phyloP scores from a whole-genome alignment of 2,797 vertebrate species.

The Sebastes iracundus region DNA sequence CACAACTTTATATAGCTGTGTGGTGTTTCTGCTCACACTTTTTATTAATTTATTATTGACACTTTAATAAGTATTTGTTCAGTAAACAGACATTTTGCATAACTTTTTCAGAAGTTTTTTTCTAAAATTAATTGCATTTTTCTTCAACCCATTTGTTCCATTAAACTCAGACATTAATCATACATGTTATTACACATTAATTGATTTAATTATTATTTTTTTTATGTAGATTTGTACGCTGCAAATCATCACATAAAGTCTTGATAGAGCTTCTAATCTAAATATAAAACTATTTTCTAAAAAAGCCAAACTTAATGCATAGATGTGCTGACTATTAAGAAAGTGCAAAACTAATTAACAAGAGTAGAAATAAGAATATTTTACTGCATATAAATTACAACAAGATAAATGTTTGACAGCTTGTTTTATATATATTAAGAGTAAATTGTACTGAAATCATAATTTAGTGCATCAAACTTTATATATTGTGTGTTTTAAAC shows the following conservation, averaged over 20 bases:
- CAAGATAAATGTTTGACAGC: fast-evolving
- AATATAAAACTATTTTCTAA: background rate
- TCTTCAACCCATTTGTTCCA: background rate
- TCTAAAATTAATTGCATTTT: background rate
- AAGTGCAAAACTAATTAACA: background rate
- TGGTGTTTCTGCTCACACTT: background rate
- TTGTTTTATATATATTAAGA: background rate
- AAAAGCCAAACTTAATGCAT: background rate
- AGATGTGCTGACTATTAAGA: background rate
- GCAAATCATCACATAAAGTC: background rate
- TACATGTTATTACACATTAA: background rate
- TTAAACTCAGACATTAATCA: background rate
- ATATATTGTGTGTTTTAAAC: background rate
- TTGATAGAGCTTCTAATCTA: background rate
- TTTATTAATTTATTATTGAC: background rate
- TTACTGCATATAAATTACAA: background rate
- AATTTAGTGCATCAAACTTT: background rate
- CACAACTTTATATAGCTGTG: background rate
- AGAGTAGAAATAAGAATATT: background rate
- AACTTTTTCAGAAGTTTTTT: background rate
- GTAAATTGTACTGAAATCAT: background rate
- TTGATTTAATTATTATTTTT: background rate
- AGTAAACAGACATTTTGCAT: background rate
- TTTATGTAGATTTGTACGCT: background rate
- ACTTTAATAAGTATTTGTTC: background rate